Percentiles rank a stretch among this genome's conserved stretches.
These are phyloP conservation scores for Danaus melanippus DNA, from an alignment of 1,140 invertebrate genomes.

Conservation along the genomic window DNA sequence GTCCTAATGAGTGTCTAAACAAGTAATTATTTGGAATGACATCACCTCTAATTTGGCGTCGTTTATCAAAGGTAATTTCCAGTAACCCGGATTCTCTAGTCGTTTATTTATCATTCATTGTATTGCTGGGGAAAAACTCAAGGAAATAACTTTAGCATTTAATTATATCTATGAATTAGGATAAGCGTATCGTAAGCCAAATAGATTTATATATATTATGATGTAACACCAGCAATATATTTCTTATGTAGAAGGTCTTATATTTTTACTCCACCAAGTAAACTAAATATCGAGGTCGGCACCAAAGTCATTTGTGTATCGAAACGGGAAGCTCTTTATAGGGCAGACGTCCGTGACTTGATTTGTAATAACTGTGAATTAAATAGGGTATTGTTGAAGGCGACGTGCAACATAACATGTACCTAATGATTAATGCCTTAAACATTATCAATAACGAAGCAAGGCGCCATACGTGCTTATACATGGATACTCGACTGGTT, in stretches of 20 bases:
- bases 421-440: slow-evolving; percentile 14
- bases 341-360: slow-evolving; percentile 44
- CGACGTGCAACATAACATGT: slow-evolving; percentile 20
- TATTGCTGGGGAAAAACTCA: slow-evolving; percentile 5
- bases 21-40: slow-evolving; percentile 8
- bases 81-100: slow-evolving; percentile 17
- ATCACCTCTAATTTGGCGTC: slow-evolving; percentile 15
- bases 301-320: slow-evolving; percentile 36
- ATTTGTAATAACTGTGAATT: slow-evolving; percentile 33
- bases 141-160: no score
- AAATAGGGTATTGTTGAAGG: slow-evolving; percentile 23
- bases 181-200: no score
- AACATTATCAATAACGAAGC: slow-evolving; percentile 15
- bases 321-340: slow-evolving; percentile 52
- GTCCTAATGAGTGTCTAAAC: no score
- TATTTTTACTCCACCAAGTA: slow-evolving; percentile 3
- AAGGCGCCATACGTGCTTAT: slow-evolving; percentile 6
- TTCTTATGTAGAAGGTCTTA: no score
- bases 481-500: no score
- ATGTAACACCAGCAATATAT: neutral
- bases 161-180: no score
- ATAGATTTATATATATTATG: neutral
- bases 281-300: slow-evolving; percentile 40
- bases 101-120: slow-evolving; percentile 1
- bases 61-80: slow-evolving; percentile 27